Conservation (phyloP, 2,113 vertebrate genomes). For the Mormyrus lacerda region DNA sequence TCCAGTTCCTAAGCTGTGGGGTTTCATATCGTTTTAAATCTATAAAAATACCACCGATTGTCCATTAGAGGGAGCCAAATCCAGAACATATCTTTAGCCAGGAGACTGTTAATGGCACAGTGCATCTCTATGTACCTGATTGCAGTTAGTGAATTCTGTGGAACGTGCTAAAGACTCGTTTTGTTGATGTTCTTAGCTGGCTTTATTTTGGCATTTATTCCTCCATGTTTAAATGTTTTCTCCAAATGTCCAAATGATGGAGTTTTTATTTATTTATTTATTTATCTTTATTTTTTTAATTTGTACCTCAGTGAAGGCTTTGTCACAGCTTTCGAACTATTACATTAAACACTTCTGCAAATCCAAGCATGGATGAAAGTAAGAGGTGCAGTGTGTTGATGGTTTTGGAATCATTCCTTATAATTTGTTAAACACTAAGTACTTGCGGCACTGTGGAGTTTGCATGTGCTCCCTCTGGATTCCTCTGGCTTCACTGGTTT, state of each 20-base stretch:
- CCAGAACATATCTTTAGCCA: not conserved
- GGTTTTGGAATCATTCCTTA: not conserved
- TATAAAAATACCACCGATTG: not conserved
- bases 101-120: not conserved
- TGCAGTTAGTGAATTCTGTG: not conserved
- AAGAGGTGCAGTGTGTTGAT: not conserved
- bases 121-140: not conserved
- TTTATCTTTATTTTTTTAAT: too few species aligned
- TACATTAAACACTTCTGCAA: not conserved
- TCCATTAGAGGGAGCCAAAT: conserved; percentile 4
- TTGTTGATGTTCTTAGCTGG: not conserved
- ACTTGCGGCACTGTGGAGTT: not conserved
- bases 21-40: not conserved
- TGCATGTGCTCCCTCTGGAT: not conserved
- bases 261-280: too few species aligned
- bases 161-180: not conserved
- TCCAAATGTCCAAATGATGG: not conserved
- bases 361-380: not conserved
- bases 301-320: not conserved
- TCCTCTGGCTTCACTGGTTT: not conserved
- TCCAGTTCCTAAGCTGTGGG: not conserved
- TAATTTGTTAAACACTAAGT: not conserved
- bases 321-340: not conserved
- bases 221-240: not conserved
- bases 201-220: not conserved